Evolutionary conservation across 2,888 invertebrate genomes (phyloP).

Genomic region (Oxyteleia sp.): DNA sequence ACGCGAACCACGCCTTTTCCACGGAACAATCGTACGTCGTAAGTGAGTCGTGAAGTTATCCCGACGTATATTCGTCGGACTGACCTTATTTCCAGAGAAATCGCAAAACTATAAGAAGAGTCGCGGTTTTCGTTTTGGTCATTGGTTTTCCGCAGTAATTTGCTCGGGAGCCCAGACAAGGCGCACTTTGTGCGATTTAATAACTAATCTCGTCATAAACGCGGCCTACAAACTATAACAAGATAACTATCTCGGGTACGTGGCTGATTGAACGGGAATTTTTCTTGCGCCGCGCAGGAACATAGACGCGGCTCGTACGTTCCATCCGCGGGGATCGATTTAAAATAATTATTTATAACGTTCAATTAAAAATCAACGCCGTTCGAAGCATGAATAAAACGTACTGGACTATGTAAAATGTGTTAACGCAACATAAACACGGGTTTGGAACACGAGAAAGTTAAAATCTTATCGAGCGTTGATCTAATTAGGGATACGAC

Average conservation of each 20-base stretch:
- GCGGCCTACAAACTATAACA: slow-evolving; percentile 53
- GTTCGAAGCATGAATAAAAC: too few species aligned
- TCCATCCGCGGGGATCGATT: slow-evolving; percentile 18
- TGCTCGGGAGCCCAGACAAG: slow-evolving; percentile 29
- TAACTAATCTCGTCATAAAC: slow-evolving; percentile 64
- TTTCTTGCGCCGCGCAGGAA: slow-evolving; percentile 10
- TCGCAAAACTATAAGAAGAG: slow-evolving; percentile 23
- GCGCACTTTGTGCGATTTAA: slow-evolving; percentile 48
- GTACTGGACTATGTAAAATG: too few species aligned
- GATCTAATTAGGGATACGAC: slow-evolving; percentile 35
- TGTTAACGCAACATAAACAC: slow-evolving; percentile 1
- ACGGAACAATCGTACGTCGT: slow-evolving; percentile 43
- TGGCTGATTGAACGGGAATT: slow-evolving; percentile 47
- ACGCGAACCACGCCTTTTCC: slow-evolving; percentile 55
- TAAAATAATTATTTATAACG: slow-evolving; percentile 26
- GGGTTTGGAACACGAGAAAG: slow-evolving; percentile 26
- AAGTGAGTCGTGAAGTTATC: slow-evolving; percentile 59
- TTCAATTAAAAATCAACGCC: background rate
- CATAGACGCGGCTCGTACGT: background rate
- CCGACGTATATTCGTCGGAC: slow-evolving; percentile 1
- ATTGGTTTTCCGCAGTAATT: slow-evolving; percentile 46
- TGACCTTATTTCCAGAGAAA: slow-evolving; percentile 63
- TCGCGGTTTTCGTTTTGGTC: slow-evolving; percentile 50
- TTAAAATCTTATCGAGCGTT: slow-evolving; percentile 45
- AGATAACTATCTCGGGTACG: slow-evolving; percentile 50